A percentile compares a stretch with the other conserved stretches of the same genome.
Evolutionary conservation across 2,888 invertebrate genomes (phyloP).

Genomic region (Blastobasis adustella): DNA sequence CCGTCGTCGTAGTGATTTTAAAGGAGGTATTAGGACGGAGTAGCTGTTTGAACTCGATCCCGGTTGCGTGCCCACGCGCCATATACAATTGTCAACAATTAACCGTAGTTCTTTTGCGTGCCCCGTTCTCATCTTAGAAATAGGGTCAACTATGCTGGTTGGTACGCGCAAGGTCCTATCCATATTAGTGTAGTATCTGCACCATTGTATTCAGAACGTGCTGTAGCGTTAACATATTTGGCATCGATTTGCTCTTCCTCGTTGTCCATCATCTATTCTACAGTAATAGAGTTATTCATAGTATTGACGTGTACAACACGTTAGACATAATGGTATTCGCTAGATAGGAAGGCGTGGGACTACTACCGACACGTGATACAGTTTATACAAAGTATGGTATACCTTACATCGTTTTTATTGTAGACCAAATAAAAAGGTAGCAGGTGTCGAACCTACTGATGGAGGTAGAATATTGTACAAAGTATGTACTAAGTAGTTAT

Average conservation of each 20-base stretch:
- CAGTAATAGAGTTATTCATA: constrained; percentile 24
- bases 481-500: no score
- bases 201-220: neutral
- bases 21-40: no score
- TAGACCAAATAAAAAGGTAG: no score
- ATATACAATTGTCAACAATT: constrained; percentile 64
- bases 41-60: constrained; percentile 38
- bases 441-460: no score
- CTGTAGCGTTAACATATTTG: neutral
- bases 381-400: no score
- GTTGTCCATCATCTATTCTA: no score
- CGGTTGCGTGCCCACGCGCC: constrained; percentile 64
- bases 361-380: constrained; percentile 13
- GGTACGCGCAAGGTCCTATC: neutral
- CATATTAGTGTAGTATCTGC: neutral
- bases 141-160: constrained; percentile 42
- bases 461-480: no score
- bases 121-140: constrained; percentile 52
- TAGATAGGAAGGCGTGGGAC: constrained; percentile 40
- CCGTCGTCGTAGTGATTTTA: no score
- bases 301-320: constrained; percentile 41
- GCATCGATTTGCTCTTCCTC: neutral
- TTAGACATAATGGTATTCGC: constrained; percentile 33
- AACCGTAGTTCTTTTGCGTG: constrained; percentile 69
- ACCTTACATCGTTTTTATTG: no score